Evolutionary conservation across 2,113 vertebrate species (phyloP), one percentile per base, ranked within the genome.

Genomic region (Cnemophilus loriae): DNA sequence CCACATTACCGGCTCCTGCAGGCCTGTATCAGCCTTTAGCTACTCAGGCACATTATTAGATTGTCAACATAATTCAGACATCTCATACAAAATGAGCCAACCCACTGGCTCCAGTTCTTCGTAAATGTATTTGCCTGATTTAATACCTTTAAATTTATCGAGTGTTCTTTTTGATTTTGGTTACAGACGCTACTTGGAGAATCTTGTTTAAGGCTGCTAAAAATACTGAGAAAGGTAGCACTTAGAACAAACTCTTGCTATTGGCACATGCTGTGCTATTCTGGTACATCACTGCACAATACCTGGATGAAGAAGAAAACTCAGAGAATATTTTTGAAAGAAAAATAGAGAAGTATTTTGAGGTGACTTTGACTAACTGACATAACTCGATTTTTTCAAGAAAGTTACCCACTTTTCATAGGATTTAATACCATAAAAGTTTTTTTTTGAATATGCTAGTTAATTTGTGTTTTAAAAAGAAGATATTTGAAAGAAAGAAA

Each of bases 61-160:
- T 95, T 98, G 98, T 97, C 96, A 97, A 95, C 91, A 97, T 97
- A 98, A 98, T 97, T 98, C 96, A 98, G 97, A 95, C 90, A 89
- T 95, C 95, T 97, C 95, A 93, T 96, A 94, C 53, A 86, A 96
- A 97, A 97, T 24, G 17, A 97, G 68, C 75, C 90, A 96, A 91
- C 82, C 87, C 61, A 93, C 95, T 96, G 97, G 95, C 95, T 97
- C 73, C 70, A 57, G 24, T 35, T 71, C 76, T 96, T 91, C 78
- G 84, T 84, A 96, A 97, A 97, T 86, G 69, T 60, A 92, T 98
- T 96, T 97, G 46, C 71, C 56, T 91, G 92, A 96, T 97, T 93
- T 90, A 97, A 93, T 94, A 92, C 65, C 52, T 89, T 93, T 56
- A 96, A 95, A 94, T 94, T 78, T 92, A 93, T 80, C 1, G 57